These are phyloP conservation scores for Actenoides hombroni DNA, from an alignment of 2,113 vertebrate genomes.

Conservation along the genomic window DNA sequence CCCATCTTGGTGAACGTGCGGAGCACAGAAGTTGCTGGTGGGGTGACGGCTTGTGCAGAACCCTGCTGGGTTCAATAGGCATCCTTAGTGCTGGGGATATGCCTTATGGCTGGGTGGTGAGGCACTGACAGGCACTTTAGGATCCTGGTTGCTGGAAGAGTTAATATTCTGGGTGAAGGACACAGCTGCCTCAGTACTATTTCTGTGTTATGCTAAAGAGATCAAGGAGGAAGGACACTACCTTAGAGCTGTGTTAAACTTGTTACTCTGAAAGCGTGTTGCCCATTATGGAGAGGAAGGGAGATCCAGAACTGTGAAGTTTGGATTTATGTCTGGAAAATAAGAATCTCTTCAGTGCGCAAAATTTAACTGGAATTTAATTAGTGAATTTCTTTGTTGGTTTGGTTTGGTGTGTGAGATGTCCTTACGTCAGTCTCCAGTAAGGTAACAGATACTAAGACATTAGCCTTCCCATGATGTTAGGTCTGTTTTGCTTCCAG, in stretches of 20 bases:
- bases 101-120: accelerated
- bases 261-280: background rate
- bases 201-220: background rate
- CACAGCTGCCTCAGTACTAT: background rate
- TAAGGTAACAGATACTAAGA: background rate
- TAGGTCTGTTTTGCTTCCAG: background rate
- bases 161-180: background rate
- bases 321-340: background rate
- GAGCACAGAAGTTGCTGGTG: accelerated
- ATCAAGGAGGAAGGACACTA: background rate
- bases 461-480: background rate
- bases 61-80: accelerated
- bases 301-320: background rate
- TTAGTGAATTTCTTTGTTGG: background rate
- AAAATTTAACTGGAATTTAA: slow-evolving; percentile 3
- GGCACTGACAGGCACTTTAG: background rate
- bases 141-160: background rate
- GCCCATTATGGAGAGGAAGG: background rate
- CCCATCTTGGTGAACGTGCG: background rate
- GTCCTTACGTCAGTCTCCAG: background rate
- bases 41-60: accelerated
- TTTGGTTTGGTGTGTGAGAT: background rate
- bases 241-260: accelerated
- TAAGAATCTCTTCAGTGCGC: background rate
- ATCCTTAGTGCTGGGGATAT: background rate